Percentiles rank a stretch among this genome's conserved stretches.
Evolutionary conservation across 2,888 invertebrate species (phyloP).

Genomic region (Trichogramma evanescens): DNA sequence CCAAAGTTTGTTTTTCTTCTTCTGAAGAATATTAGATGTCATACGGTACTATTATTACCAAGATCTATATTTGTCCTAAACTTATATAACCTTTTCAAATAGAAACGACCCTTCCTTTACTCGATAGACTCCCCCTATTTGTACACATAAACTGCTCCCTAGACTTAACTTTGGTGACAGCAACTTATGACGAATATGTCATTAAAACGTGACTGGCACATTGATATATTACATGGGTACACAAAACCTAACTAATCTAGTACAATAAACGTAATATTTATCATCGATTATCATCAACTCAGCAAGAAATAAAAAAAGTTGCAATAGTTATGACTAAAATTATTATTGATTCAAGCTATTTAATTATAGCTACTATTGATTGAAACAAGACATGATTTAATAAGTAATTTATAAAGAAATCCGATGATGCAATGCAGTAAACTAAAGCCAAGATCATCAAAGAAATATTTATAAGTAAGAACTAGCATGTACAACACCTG

Average conservation of each 20-base stretch:
- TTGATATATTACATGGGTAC: not conserved
- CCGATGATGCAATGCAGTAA: too few relatives aligned
- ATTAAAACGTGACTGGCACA: constrained; percentile 6
- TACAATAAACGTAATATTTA: not conserved
- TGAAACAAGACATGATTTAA: too few relatives aligned
- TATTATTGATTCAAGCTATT: too few relatives aligned
- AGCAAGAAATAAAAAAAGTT: too few relatives aligned
- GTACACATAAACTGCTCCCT: constrained; percentile 4
- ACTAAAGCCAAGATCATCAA: too few relatives aligned
- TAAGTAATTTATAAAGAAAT: too few relatives aligned
- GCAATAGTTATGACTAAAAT: too few relatives aligned
- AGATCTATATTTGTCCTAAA: constrained; percentile 21
- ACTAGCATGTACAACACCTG: too few relatives aligned
- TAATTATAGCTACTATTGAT: too few relatives aligned
- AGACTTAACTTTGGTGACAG: constrained; percentile 5
- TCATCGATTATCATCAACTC: not conserved
- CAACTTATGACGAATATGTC: constrained; percentile 8
- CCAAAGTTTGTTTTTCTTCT: constrained; percentile 14
- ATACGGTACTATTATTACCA: constrained; percentile 14
- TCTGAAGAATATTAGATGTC: constrained; percentile 8
- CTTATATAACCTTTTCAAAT: constrained; percentile 20
- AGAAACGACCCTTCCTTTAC: constrained; percentile 6
- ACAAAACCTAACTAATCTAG: too few relatives aligned
- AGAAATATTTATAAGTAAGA: too few relatives aligned
- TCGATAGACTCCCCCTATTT: constrained; percentile 10